phyloP scores from a whole-genome alignment of 2,797 vertebrate species.

The Staurois parvus region DNA sequence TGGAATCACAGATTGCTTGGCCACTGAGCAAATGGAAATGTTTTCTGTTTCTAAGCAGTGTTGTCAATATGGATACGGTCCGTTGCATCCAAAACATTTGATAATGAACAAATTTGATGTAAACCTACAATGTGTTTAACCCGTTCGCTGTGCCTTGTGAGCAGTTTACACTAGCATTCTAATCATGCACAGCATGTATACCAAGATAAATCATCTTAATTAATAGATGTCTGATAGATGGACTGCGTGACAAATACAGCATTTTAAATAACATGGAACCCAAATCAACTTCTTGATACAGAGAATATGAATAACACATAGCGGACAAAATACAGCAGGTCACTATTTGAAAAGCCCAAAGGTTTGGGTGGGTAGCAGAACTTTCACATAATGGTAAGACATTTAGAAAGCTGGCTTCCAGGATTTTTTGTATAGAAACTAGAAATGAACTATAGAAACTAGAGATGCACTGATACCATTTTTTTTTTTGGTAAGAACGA shows the following conservation, averaged over 20 bases:
- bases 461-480: no score
- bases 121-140: constrained; percentile 54
- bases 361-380: neutral
- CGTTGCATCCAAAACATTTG: constrained; percentile 58
- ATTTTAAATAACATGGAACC: constrained; percentile 10
- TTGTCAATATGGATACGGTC: constrained; percentile 57
- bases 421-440: no score
- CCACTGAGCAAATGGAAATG: constrained; percentile 62
- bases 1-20: constrained; percentile 61
- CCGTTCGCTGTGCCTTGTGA: constrained; percentile 20
- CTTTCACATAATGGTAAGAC: neutral
- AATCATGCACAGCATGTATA: neutral
- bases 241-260: neutral
- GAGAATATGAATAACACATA: neutral
- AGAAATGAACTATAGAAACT: no score
- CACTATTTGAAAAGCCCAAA: neutral
- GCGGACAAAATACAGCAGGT: neutral
- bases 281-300: neutral
- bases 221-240: constrained; percentile 10
- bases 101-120: constrained; percentile 61
- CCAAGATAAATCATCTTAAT: constrained; percentile 18
- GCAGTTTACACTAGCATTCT: constrained; percentile 11
- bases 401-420: no score
- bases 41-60: constrained; percentile 61
- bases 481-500: no score